A percentile compares a stretch with the other conserved stretches of the same genome.
Evolutionary conservation across 2,888 invertebrate species (phyloP).

Genomic region (Petrophora chlorosata): DNA sequence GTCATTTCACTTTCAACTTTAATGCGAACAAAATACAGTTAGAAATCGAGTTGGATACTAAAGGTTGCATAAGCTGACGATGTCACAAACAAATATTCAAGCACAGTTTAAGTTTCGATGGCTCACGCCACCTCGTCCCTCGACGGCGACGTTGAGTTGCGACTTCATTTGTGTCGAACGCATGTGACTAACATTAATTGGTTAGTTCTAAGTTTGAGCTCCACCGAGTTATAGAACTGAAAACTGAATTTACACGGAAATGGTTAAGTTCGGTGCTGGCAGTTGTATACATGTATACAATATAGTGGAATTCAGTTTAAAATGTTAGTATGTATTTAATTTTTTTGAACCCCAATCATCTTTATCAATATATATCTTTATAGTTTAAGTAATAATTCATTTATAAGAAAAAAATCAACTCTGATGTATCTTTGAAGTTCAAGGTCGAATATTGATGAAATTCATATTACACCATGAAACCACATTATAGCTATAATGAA

Average conservation of each 20-base stretch:
- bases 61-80: conserved; percentile 13
- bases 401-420: too few species aligned
- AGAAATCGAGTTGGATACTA: background rate
- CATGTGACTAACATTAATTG: conserved; percentile 9
- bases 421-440: too few species aligned
- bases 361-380: too few species aligned
- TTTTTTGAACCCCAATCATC: too few species aligned
- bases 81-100: conserved; percentile 16
- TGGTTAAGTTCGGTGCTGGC: background rate
- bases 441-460: too few species aligned
- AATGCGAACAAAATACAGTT: background rate
- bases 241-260: conserved; percentile 4
- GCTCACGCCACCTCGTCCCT: background rate
- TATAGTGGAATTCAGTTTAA: too few species aligned
- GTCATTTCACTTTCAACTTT: conserved; percentile 7
- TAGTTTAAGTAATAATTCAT: too few species aligned
- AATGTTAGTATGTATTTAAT: too few species aligned
- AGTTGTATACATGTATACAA: too few species aligned
- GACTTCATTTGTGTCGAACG: conserved; percentile 15
- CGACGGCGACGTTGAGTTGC: conserved; percentile 7
- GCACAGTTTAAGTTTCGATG: conserved; percentile 11
- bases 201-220: conserved; percentile 9
- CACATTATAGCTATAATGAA: too few species aligned
- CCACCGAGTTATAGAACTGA: conserved; percentile 24
- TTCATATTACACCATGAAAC: too few species aligned